A percentile compares a stretch with the other conserved stretches of the same genome.
Conservation (phyloP, 2,797 vertebrate genomes). For the Toxotes lorentzi region DNA sequence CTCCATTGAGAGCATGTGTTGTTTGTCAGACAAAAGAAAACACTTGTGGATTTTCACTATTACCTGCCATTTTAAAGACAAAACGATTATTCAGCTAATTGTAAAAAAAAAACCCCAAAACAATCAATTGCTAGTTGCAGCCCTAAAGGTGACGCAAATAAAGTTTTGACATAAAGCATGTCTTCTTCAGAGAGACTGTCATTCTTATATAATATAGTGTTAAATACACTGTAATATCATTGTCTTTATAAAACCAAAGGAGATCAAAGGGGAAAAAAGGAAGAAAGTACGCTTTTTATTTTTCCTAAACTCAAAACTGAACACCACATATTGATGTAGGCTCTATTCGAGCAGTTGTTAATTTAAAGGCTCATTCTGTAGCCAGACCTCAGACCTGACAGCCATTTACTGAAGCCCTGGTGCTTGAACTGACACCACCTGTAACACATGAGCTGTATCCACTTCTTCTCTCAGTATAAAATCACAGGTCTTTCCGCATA, state of each 20-base stretch:
- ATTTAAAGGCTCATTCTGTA: background rate
- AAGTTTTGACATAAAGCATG: background rate
- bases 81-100: background rate
- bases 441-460: conserved; percentile 14
- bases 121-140: background rate
- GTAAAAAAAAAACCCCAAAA: no score
- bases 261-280: no score
- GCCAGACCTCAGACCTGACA: background rate
- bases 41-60: background rate
- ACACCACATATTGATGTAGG: background rate
- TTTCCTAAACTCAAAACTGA: background rate
- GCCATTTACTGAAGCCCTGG: background rate
- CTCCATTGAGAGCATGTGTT: background rate
- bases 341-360: background rate
- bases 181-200: background rate
- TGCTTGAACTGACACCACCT: background rate
- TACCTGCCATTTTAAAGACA: background rate
- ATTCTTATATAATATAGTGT: background rate
- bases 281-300: no score
- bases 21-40: background rate
- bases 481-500: conserved; percentile 42
- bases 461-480: conserved; percentile 22
- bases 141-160: background rate
- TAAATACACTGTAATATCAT: background rate
- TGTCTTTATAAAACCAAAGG: background rate